Conservation (phyloP, 2,113 vertebrate species). For the Thinocorus orbignyianus region DNA sequence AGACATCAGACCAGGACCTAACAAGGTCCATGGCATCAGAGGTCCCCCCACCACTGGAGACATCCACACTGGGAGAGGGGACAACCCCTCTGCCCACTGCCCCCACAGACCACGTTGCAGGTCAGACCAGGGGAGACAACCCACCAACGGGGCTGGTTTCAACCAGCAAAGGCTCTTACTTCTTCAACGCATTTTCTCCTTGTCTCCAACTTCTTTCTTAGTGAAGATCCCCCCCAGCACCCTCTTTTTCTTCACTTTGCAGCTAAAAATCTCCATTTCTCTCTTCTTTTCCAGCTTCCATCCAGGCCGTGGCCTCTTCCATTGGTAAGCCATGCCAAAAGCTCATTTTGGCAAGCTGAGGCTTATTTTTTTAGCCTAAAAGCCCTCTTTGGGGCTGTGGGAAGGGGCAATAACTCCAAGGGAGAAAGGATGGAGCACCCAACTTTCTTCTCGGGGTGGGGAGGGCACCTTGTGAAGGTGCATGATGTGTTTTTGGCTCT, state of each 20-base stretch:
- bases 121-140: neutral
- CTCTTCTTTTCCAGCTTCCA: neutral
- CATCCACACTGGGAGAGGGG: neutral
- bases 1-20: too few relatives aligned
- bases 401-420: fast-evolving
- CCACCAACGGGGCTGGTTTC: fast-evolving
- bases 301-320: neutral
- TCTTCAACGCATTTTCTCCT: neutral
- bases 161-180: neutral
- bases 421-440: neutral
- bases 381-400: neutral
- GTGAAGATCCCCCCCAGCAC: neutral
- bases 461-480: neutral
- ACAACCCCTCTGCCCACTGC: fast-evolving
- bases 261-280: neutral
- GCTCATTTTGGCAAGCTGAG: neutral
- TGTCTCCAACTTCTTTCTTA: neutral
- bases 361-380: neutral
- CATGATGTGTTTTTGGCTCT: fast-evolving
- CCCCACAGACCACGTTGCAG: fast-evolving
- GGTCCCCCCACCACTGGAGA: neutral
- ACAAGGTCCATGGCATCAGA: neutral
- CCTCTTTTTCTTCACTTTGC: neutral
- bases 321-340: neutral
- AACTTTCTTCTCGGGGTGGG: neutral